Conservation (phyloP, 2,113 vertebrate genomes). For the Heterotilapia buettikoferi region DNA sequence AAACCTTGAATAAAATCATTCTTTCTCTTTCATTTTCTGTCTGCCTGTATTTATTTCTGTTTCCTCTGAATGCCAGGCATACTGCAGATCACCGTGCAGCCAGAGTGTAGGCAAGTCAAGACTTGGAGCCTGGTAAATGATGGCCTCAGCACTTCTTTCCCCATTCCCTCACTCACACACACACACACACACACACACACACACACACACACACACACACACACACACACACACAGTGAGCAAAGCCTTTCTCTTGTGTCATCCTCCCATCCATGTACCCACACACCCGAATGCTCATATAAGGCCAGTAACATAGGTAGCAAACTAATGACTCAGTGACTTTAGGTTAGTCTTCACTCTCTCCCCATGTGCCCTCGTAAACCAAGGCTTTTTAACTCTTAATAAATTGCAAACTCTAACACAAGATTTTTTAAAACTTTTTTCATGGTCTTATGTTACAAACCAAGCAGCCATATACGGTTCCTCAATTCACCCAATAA, state of each 20-base stretch:
- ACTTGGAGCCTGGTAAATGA: conserved; percentile 34
- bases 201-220: background rate
- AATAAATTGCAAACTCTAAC: background rate
- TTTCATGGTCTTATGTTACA: background rate
- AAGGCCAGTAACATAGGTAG: conserved; percentile 19
- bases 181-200: conserved; percentile 2
- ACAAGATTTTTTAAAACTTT: background rate
- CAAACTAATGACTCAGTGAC: conserved; percentile 37
- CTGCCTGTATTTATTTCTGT: background rate
- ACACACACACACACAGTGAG: conserved; percentile 43
- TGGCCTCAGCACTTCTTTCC: conserved; percentile 33
- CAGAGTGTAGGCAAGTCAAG: conserved; percentile 44
- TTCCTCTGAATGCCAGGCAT: conserved; percentile 53
- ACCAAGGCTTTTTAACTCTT: background rate
- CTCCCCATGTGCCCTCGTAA: background rate
- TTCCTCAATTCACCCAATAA: background rate
- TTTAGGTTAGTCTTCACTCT: background rate
- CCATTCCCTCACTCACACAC: background rate
- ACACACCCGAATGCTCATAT: conserved; percentile 31
- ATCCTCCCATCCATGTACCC: conserved; percentile 32
- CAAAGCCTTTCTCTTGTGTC: conserved; percentile 44
- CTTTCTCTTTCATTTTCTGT: background rate
- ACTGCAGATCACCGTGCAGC: conserved; percentile 41
- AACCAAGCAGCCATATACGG: background rate
- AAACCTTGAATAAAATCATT: background rate